Conservation (phyloP, 2,888 invertebrate genomes). For the Ectropis crepuscularia region DNA sequence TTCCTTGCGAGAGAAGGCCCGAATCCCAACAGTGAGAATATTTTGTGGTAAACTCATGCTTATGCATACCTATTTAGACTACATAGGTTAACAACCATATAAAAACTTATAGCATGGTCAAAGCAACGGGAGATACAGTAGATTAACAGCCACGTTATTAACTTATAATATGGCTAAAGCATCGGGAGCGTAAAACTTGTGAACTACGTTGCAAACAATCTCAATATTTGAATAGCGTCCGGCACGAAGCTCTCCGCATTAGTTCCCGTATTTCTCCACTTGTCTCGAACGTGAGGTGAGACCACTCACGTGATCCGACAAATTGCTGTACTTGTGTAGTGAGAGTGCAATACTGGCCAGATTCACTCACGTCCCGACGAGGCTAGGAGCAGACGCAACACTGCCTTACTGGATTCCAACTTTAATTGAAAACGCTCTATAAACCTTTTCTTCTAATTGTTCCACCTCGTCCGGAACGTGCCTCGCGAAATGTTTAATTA, state of each 20-base stretch:
- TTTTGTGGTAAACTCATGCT: too few species aligned
- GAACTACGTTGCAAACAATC: not conserved
- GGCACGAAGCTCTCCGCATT: conserved; percentile 10
- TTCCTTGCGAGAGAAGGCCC: too few species aligned
- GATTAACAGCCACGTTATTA: too few species aligned
- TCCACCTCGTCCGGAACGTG: conserved; percentile 51
- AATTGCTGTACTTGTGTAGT: conserved; percentile 76
- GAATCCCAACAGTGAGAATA: too few species aligned
- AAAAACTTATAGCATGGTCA: too few species aligned
- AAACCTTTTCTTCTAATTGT: conserved; percentile 77
- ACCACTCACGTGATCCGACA: conserved; percentile 45
- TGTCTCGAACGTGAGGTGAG: conserved; percentile 48
- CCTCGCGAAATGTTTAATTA: conserved; percentile 55
- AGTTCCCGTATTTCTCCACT: conserved; percentile 10
- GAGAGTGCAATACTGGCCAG: conserved; percentile 62
- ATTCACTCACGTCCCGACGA: conserved; percentile 62
- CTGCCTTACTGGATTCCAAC: conserved; percentile 69
- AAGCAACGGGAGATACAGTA: too few species aligned
- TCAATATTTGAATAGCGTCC: conserved; percentile 1
- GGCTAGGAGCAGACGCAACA: conserved; percentile 52
- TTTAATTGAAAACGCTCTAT: conserved; percentile 80
- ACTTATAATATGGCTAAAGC: too few species aligned
- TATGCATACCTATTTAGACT: too few species aligned
- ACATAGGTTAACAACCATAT: too few species aligned
- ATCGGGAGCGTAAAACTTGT: too few species aligned